A percentile compares a stretch with the other conserved stretches of the same genome.
phyloP scores from a whole-genome alignment of 2,113 vertebrate genomes.

The Morone chrysops region DNA sequence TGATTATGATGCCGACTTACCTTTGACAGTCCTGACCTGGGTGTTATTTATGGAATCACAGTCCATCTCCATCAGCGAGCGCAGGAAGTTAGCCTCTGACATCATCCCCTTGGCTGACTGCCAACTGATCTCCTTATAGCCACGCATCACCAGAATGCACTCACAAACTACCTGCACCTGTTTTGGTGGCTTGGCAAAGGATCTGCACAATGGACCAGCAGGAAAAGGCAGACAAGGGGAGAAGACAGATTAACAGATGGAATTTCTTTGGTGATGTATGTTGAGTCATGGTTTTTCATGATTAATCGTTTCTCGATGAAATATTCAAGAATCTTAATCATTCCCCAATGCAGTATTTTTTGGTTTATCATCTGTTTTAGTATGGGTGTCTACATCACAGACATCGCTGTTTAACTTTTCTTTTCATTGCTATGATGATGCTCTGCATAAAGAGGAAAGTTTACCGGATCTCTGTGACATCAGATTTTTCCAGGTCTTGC shows the following conservation, averaged over 20 bases:
- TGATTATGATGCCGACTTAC: slow-evolving; percentile 72
- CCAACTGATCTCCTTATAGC: slow-evolving; percentile 94
- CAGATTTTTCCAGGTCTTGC: slow-evolving; percentile 94
- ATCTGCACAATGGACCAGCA: slow-evolving; percentile 80
- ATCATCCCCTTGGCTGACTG: slow-evolving; percentile 95
- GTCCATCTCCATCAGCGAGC: slow-evolving; percentile 92
- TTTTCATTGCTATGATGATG: not conserved
- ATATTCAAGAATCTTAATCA: not conserved
- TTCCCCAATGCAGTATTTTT: not conserved
- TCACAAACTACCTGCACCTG: slow-evolving; percentile 95
- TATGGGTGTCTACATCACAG: not conserved
- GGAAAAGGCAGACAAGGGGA: not conserved
- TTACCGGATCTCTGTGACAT: slow-evolving; percentile 97
- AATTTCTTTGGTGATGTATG: not conserved
- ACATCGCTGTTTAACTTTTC: not conserved
- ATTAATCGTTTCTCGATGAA: not conserved
- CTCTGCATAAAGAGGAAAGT: not conserved
- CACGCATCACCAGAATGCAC: slow-evolving; percentile 94
- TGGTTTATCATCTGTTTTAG: not conserved
- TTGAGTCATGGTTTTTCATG: not conserved
- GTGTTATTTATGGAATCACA: slow-evolving; percentile 87
- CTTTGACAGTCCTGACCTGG: slow-evolving; percentile 90
- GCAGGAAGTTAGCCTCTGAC: slow-evolving; percentile 95
- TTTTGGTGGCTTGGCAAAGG: slow-evolving; percentile 95
- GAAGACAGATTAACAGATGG: not conserved